Base-by-base conservation (phyloP, 2,888 invertebrate species). In the Microdon myrmicae region DNA sequence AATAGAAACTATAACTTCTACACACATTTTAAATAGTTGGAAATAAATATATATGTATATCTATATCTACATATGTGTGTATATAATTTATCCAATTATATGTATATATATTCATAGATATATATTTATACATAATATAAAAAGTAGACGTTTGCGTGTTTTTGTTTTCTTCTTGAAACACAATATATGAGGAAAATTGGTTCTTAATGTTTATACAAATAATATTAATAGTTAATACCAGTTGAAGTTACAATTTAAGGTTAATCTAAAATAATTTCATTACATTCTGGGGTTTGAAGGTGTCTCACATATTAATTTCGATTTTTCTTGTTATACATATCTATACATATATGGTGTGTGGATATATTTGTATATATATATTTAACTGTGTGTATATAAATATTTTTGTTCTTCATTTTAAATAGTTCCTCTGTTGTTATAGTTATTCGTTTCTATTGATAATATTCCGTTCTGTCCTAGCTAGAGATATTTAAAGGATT, bases 1-100 rank as follows among this genome's bases (percentile, higher is more conserved):
- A 58, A 64, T 64, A 64, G 64, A 64, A 64, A 64, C 58, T 64
- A 58, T 47, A 64, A 54, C 51, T 47, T 41, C 41, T 64, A 64
- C 41, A 64, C 45, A 58, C 34, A 26, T 47, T 51, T 56, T 37
- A 51, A 64, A 53, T 37, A 41, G 45, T 58, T 58, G 58, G 56
- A 58, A 64, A 64, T 64, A 64, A 64, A 64, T 64, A 64, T 53
- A 53, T 58, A 64, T 51, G 25, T 34, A 59, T 59, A 51, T 45
- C 23, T 51, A 59, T 31, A 53, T 54, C 23, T 45, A 61, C 38
- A 56, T 45, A 39, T 38, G 10, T 7, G 16, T 20, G 35, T 34
- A 12, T 16, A 9, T 22, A 14, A 9, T 32, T 23, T 28, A 9
- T 19, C 23, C 12, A 10, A 31, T 5, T 6, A 29, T 37, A 22